A percentile compares a stretch with the other conserved stretches of the same genome.
phyloP scores from a whole-genome alignment of 2,797 vertebrate species.

The Poeciliopsis presidionis region DNA sequence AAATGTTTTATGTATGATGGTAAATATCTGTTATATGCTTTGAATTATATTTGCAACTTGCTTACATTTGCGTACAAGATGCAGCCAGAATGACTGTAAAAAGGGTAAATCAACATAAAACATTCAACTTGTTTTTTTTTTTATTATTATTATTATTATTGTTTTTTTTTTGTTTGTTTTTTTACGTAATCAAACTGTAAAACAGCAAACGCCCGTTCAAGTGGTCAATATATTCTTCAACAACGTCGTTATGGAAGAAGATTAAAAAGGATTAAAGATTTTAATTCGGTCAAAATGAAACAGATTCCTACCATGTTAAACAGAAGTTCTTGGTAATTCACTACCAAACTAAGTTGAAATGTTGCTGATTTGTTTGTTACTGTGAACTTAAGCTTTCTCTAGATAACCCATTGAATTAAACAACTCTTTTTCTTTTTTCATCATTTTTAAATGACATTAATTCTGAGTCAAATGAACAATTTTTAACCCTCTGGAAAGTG shows the following conservation, averaged over 20 bases:
- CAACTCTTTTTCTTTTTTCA: neutral
- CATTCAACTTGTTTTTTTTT: neutral
- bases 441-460: neutral
- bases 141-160: neutral
- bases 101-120: conserved; percentile 18
- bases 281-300: neutral
- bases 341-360: neutral
- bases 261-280: neutral
- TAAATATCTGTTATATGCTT: conserved; percentile 45
- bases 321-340: neutral
- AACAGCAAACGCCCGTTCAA: neutral
- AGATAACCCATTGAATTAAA: neutral
- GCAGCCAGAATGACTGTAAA: conserved; percentile 2
- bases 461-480: neutral
- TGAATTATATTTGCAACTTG: conserved; percentile 15
- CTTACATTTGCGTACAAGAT: neutral
- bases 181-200: neutral
- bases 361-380: neutral
- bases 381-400: neutral
- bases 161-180: neutral
- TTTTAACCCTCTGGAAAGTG: neutral
- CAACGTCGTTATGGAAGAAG: neutral
- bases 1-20: conserved; percentile 42
- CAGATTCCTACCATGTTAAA: neutral
- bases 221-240: neutral